These are phyloP conservation scores for Hemibagrus wyckioides DNA, from an alignment of 2,113 vertebrate genomes.

Conservation along the genomic window DNA sequence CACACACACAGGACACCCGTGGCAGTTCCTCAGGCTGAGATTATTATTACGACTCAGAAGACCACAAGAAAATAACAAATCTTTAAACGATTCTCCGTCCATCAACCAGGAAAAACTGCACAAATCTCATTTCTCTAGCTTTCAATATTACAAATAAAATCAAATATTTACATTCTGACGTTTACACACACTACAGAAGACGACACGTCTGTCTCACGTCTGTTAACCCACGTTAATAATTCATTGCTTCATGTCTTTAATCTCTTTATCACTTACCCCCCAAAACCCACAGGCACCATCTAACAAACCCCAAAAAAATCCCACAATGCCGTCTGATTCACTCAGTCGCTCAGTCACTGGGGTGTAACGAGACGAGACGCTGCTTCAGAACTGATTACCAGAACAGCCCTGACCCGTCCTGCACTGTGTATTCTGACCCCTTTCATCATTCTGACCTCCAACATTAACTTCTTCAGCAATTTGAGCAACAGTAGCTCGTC, in stretches of 20 bases:
- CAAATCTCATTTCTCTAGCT: not conserved
- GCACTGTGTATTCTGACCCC: too few species aligned
- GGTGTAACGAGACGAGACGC: too few species aligned
- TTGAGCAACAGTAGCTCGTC: too few species aligned
- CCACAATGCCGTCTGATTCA: too few species aligned
- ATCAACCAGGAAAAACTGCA: not conserved
- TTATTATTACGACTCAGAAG: not conserved
- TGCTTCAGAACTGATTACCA: too few species aligned
- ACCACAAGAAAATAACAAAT: not conserved
- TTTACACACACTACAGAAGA: not conserved
- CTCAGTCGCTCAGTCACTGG: too few species aligned
- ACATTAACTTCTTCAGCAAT: too few species aligned
- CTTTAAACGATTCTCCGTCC: not conserved
- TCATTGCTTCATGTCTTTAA: not conserved
- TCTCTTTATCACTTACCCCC: too few species aligned
- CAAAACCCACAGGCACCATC: too few species aligned
- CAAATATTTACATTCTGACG: not conserved
- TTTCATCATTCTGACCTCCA: too few species aligned
- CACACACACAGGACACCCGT: constrained; percentile 49
- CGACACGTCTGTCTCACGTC: not conserved
- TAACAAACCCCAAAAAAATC: too few species aligned
- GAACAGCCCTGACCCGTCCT: too few species aligned
- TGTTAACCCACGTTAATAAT: not conserved
- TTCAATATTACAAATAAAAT: not conserved
- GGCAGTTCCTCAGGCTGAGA: constrained; percentile 36